Percentiles rank a stretch among this genome's conserved stretches.
phyloP scores from a whole-genome alignment of 2,113 vertebrate species.

The Corvus cornix region DNA sequence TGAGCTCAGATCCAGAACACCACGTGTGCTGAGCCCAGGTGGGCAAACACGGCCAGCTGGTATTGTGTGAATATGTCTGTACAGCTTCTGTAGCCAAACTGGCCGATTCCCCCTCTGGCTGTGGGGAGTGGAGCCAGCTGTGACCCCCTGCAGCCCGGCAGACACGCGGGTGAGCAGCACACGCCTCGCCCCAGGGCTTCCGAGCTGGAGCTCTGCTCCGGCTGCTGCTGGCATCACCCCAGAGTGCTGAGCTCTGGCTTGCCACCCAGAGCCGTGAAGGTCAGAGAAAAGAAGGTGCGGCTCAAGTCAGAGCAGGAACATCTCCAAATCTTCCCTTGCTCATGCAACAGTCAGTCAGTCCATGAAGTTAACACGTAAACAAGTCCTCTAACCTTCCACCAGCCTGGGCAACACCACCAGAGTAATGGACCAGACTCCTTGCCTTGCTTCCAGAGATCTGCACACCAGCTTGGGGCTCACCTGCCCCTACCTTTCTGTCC shows the following conservation, averaged over 20 bases:
- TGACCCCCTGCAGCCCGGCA: not conserved
- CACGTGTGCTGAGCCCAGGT: not conserved
- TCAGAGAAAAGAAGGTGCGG: not conserved
- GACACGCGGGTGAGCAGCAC: not conserved
- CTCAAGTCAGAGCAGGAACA: not conserved
- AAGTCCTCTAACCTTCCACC: not conserved
- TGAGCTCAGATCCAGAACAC: not conserved
- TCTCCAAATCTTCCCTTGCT: not conserved
- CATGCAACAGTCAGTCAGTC: not conserved
- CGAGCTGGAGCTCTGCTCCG: not conserved
- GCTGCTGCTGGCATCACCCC: not conserved
- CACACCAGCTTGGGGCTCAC: accelerated
- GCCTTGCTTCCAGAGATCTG: not conserved
- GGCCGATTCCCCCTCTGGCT: accelerated
- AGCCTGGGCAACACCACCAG: not conserved
- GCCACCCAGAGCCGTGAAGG: accelerated
- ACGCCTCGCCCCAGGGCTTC: accelerated
- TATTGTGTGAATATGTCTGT: accelerated
- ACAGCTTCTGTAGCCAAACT: not conserved
- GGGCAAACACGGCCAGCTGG: accelerated
- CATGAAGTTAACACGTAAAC: not conserved
- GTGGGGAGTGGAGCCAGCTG: not conserved
- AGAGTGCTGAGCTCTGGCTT: not conserved
- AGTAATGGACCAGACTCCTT: not conserved
- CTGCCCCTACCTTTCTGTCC: not conserved